Conservation (phyloP, 2,888 invertebrate genomes). For the Phorcus lineatus region DNA sequence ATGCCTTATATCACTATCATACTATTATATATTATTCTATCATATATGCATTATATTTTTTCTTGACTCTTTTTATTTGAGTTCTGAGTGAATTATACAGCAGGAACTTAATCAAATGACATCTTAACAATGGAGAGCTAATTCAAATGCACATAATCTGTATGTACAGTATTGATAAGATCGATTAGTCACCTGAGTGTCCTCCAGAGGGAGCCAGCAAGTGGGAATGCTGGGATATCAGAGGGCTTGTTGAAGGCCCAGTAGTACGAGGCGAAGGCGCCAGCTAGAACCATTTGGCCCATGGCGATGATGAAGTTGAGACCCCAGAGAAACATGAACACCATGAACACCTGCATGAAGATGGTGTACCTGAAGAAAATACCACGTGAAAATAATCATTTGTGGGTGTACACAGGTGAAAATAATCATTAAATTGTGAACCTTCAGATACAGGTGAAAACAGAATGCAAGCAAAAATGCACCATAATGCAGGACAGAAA, state of each 20-base stretch:
- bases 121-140: not conserved
- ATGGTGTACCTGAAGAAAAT: constrained; percentile 64
- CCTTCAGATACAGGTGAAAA: too few species aligned
- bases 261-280: constrained; percentile 84
- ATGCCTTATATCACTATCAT: too few species aligned
- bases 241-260: constrained; percentile 87
- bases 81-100: too few species aligned
- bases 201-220: constrained; percentile 84
- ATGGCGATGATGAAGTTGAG: constrained; percentile 90
- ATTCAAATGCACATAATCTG: not conserved
- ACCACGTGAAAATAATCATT: not conserved
- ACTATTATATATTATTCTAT: too few species aligned
- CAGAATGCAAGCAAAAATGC: too few species aligned
- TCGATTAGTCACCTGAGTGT: constrained; percentile 68
- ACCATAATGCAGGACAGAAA: too few species aligned
- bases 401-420: too few species aligned
- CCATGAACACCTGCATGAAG: constrained; percentile 71
- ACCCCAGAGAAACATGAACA: constrained; percentile 84
- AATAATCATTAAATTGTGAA: too few species aligned
- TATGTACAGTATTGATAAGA: not conserved
- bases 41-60: too few species aligned
- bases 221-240: constrained; percentile 90
- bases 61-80: too few species aligned
- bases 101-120: too few species aligned
- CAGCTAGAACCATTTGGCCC: constrained; percentile 92